Base-by-base conservation (phyloP, 2,113 vertebrate species). In the Takifugu flavidus region DNA sequence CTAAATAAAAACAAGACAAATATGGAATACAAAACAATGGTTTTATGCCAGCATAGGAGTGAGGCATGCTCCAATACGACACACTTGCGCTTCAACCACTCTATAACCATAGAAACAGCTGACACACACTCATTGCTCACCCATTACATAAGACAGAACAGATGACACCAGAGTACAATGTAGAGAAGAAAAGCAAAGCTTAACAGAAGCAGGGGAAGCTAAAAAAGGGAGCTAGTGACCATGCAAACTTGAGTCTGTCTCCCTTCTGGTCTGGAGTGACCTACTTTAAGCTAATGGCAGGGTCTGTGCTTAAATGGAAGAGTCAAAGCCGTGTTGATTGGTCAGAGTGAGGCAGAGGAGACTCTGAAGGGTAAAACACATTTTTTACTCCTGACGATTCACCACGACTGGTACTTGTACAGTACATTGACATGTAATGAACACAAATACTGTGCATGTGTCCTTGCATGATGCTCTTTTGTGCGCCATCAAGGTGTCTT, bases 251-350 rank as follows among this genome's bases (percentile, higher is more conserved):
- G 56, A 83, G 83, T 71, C 72, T 71, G 80, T 70, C 82, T 90
- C 86, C 81, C 86, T 85, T 75, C 81, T 91, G 87, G 85, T 77
- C 87, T 82, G 78, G 72, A 79, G 67, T 88, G 91, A 87, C 91
- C 90, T 90, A 91, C 84, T 92, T 91, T 73, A 82, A 78, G 79
- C 79, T 82, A 87, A 85, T 83, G 83, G 84, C 84, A 65, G 77
- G 58, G 68, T 65, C 81, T 65, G 67, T 20, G 74, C 75, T 70
- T 54, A 54, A 74, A 85, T 49, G 77, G 74, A 74, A 73, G 77
- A 86, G 82, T 80, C 78, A 81, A 81, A 84, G 78, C 71, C 57
- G 63, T 54, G 52, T 75, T 67, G 67, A 79, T 56, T 75, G 75
- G 77, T 62, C 62, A 43, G 58, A 74, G 75, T 46, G 75, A 77